Conservation (phyloP, 2,888 invertebrate species). For the Papilio elwesi region DNA sequence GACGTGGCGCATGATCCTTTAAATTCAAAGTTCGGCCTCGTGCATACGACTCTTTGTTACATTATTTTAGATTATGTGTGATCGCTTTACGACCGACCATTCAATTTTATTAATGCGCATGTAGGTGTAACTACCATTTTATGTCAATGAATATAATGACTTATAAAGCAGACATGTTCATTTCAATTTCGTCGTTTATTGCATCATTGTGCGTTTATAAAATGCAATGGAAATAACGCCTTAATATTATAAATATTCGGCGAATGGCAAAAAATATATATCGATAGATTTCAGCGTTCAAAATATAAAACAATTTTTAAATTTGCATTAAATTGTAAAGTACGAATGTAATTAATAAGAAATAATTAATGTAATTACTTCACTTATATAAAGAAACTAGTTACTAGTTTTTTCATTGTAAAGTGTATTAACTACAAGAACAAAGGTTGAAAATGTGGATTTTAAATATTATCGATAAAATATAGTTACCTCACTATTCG, state of each 20-base stretch:
- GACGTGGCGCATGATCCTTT: constrained; percentile 41
- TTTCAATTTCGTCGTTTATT: constrained; percentile 30
- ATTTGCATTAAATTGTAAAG: too few species aligned
- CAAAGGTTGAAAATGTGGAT: neutral
- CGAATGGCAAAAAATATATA: too few species aligned
- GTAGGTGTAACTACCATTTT: constrained; percentile 34
- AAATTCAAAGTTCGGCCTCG: constrained; percentile 33
- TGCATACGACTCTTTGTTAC: constrained; percentile 9
- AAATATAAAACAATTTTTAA: too few species aligned
- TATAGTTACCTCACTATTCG: constrained; percentile 57
- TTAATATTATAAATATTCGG: neutral
- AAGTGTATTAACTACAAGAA: neutral
- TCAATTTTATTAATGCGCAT: constrained; percentile 24
- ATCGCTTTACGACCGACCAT: constrained; percentile 34
- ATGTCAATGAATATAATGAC: constrained; percentile 36
- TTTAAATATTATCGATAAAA: constrained; percentile 40
- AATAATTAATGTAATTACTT: neutral
- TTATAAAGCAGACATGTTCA: constrained; percentile 37
- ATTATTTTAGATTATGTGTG: constrained; percentile 30
- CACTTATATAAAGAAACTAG: neutral
- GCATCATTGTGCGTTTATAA: constrained; percentile 29
- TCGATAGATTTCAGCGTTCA: too few species aligned
- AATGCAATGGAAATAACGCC: neutral
- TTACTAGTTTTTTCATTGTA: neutral
- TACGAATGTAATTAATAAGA: neutral